Base-by-base conservation (phyloP, 2,888 invertebrate species). In the Caenorhabditis sp. region DNA sequence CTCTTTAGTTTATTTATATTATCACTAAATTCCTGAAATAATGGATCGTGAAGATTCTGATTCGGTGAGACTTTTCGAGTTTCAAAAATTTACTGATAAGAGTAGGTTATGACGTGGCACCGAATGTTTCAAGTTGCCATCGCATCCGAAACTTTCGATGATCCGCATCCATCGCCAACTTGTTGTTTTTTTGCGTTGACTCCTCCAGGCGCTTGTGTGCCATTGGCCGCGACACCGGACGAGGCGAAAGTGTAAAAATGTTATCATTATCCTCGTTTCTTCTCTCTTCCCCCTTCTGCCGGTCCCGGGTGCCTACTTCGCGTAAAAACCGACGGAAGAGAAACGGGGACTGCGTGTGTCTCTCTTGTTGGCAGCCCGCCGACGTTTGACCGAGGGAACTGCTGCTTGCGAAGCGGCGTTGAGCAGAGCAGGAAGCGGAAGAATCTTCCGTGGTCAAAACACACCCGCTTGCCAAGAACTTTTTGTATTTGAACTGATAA, bases 221-320 rank as follows among this genome's bases (percentile, higher is more conserved):
- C 67, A 67, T 60, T 61, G 76, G 28, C 26, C 64, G 18, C 58
- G 72, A 44, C 56, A 56, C 60, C 51, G 60, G 67, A 61, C 60
- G 60, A 61, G 76, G 72, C 26, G 61, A 76, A 76, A 76, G 76
- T 76, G 76, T 76, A 76, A 76, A 76, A 76, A 76, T 67, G 76
- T 76, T 76, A 76, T 76, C 76, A 67, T 76, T 76, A 76, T 67
- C 76, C 76, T 28, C 50, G 37, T 50, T 56, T 35, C 50, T 76
- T 65, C 58, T 67, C 55, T 53, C 44, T 61, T 55, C 15, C 47
- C 51, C 22, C 28, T 26, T 56, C 53, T 35, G n/a, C n/a, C n/a
- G n/a, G n/a, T 56, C 47, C 26, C 50, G 20, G 51, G 71, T 55
- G 44, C 50, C 35, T n/a, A n/a, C n/a, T 53, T 51, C 67, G 67